Conservation (phyloP, 1,140 invertebrate species). For the Pantala flavescens region DNA sequence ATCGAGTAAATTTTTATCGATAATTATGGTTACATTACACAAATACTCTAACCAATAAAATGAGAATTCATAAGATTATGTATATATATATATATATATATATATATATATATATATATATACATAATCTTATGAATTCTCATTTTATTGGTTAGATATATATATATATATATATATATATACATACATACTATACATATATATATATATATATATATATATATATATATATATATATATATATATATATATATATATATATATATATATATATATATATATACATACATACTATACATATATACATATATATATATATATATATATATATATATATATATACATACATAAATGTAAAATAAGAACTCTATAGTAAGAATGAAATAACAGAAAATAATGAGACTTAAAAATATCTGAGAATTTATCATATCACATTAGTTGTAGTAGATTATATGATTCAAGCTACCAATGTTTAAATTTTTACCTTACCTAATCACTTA, state of each 20-base stretch:
- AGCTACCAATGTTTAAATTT: too few relatives aligned
- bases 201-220: neutral
- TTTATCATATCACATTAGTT: too few relatives aligned
- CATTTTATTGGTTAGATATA: neutral
- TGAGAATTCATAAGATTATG: too few relatives aligned
- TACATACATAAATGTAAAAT: too few relatives aligned
- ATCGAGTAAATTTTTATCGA: too few relatives aligned
- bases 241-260: neutral
- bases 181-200: neutral
- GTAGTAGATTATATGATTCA: too few relatives aligned
- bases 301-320: neutral
- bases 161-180: neutral
- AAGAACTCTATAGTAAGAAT: too few relatives aligned
- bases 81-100: neutral
- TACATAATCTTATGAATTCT: neutral
- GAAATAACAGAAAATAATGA: too few relatives aligned
- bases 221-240: neutral
- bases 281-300: neutral
- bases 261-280: neutral
- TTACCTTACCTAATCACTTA: too few relatives aligned
- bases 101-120: neutral
- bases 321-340: neutral
- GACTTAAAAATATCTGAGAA: too few relatives aligned
- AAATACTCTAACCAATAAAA: too few relatives aligned
- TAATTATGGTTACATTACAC: too few relatives aligned